A percentile compares a stretch with the other conserved stretches of the same genome.
Evolutionary conservation across 2,113 vertebrate species (phyloP).

Genomic region (Brachyistius frenatus): DNA sequence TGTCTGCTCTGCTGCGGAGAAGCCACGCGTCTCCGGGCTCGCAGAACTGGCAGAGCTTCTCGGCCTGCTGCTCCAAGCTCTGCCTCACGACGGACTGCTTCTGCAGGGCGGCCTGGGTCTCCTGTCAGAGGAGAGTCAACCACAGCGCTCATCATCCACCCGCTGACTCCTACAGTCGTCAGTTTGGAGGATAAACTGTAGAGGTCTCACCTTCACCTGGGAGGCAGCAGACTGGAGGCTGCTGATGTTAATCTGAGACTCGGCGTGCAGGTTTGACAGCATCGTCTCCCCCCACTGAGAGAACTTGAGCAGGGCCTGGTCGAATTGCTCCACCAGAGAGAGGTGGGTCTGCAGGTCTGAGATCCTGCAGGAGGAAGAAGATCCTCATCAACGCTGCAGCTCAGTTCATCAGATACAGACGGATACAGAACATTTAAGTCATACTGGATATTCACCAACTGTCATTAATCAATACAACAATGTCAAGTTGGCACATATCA

Average conservation of each 20-base stretch:
- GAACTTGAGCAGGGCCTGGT: constrained; percentile 89
- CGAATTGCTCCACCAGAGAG: constrained; percentile 87
- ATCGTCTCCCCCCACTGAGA: constrained; percentile 93
- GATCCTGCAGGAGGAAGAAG: constrained; percentile 81
- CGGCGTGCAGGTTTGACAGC: constrained; percentile 87
- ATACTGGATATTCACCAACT: no score
- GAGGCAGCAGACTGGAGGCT: constrained; percentile 83
- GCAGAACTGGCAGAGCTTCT: constrained; percentile 85
- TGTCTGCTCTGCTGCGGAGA: constrained; percentile 86
- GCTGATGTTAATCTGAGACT: constrained; percentile 86
- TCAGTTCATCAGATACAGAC: background rate
- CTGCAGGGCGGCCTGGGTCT: constrained; percentile 83
- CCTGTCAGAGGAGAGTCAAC: constrained; percentile 77
- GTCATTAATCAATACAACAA: no score
- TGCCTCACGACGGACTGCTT: constrained; percentile 82
- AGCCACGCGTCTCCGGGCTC: constrained; percentile 84
- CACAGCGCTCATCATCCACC: no score
- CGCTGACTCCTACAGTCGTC: no score
- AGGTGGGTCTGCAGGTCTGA: constrained; percentile 87
- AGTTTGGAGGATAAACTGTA: no score
- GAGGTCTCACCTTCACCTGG: constrained; percentile 88
- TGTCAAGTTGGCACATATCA: no score
- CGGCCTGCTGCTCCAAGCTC: constrained; percentile 85
- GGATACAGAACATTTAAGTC: no score
- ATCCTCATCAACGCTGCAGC: background rate